Evolutionary conservation across 2,113 vertebrate genomes (phyloP), one percentile per base, ranked within the genome.

Genomic region (Suncus etruscus): DNA sequence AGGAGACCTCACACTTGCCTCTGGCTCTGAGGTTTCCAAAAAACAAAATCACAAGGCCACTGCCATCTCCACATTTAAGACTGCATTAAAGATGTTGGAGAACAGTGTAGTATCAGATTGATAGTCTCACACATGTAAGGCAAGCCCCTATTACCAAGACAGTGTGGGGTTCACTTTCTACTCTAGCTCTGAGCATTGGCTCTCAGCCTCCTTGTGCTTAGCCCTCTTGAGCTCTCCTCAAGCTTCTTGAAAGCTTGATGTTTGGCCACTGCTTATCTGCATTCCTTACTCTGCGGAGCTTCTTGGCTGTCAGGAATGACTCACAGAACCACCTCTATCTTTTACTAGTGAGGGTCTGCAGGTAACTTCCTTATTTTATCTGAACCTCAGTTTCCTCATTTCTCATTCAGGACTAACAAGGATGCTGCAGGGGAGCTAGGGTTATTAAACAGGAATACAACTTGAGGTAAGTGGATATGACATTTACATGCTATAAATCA

Each of bases 211-310:
- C 24, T 0, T 29, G 69, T 70, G 0, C 27, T 61, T 20, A 15
- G 18, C 6, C 39, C n/a, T 73, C 24, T 0, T 29, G 69, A 75
- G 0, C 27, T n/a, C 0, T 3, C 1, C 27, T 48, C 27, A 45
- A 22, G 10, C 1, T 31, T 72, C 9, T 2, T 63, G 3, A 0
- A 11, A 3, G 31, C 45, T 39, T 3, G 22, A 2, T 24, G 10
- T 39, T 39, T 25, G 15, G 32, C 45, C 5, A 32, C 16, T 47
- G 12, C 24, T 58, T 2, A 18, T 32, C 45, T 45, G 58, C 8
- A n/a, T 12, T 32, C 58, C 4, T 29, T 66, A 6, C 12, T 11
- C 24, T 11, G 1, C 20, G 25, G 6, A 32, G 7, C 29, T 12
- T 15, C n/a, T 27, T 54, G 68, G 29, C 11, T 51, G 18, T 76